Evolutionary conservation across 2,113 vertebrate genomes (phyloP).

Genomic region (Malurus cyaneus): DNA sequence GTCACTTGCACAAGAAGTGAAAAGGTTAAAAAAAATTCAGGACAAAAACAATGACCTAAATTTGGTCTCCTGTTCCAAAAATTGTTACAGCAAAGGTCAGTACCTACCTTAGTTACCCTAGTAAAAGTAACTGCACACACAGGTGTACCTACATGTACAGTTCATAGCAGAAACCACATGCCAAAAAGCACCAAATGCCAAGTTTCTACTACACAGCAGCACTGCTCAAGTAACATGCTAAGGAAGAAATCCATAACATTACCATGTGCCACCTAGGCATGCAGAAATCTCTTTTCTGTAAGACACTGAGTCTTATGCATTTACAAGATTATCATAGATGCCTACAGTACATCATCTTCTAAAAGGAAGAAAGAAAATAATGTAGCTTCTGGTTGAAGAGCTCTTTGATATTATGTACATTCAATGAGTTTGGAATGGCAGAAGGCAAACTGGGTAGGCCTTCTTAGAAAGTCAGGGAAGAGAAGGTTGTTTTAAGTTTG

Average conservation of each 20-base stretch:
- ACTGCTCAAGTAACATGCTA: accelerated
- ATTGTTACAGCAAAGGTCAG: neutral
- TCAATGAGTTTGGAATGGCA: neutral
- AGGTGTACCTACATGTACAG: neutral
- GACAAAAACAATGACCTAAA: neutral
- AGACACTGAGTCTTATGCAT: neutral
- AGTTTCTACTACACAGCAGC: neutral
- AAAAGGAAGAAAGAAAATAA: neutral
- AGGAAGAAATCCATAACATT: neutral
- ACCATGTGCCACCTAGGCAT: neutral
- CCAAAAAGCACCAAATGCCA: neutral
- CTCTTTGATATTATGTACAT: neutral
- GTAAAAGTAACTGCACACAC: neutral
- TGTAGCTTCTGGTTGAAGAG: neutral
- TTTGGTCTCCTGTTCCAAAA: neutral
- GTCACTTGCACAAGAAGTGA: neutral
- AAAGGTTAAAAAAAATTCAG: neutral
- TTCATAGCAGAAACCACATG: neutral
- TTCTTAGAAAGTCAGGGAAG: neutral
- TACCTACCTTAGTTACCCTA: neutral
- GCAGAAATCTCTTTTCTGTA: neutral
- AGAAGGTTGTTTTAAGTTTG: neutral
- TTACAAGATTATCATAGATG: neutral
- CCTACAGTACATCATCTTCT: neutral
- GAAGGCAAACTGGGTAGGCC: neutral